These are phyloP conservation scores for Babyrousa celebensis DNA, from an alignment of 2,797 vertebrate genomes.

Conservation along the genomic window DNA sequence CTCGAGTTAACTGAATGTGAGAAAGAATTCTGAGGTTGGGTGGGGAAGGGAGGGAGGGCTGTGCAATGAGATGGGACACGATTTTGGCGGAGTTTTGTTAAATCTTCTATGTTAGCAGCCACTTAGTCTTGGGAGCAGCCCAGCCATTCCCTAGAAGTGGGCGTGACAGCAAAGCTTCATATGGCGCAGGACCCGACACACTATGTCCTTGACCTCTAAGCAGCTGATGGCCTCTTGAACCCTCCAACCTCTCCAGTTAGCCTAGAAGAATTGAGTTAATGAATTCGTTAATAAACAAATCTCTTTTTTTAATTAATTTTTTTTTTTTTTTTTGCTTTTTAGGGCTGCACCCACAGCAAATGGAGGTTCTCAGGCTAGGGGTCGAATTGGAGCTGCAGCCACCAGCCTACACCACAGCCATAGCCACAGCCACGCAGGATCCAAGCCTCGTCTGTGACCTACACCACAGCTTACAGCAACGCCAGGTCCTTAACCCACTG, in stretches of 20 bases:
- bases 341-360: too few relatives aligned
- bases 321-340: too few relatives aligned
- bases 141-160: background rate
- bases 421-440: too few relatives aligned
- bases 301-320: background rate
- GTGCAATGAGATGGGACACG: rapidly evolving
- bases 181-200: background rate
- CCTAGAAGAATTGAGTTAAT: background rate
- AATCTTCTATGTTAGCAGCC: background rate
- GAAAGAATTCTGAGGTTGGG: background rate
- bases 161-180: background rate
- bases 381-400: too few relatives aligned
- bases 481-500: too few relatives aligned
- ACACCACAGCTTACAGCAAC: too few relatives aligned
- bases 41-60: background rate
- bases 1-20: slow-evolving; percentile 28
- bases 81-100: background rate
- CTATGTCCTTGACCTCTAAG: background rate
- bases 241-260: background rate
- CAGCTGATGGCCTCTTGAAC: background rate
- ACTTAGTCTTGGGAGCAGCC: background rate
- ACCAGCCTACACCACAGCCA: too few relatives aligned
- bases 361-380: too few relatives aligned
- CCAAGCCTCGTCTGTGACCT: too few relatives aligned
- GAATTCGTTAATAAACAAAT: background rate